These are phyloP conservation scores for Dugesia japonica DNA, from an alignment of 2,888 invertebrate species.

Conservation along the genomic window DNA sequence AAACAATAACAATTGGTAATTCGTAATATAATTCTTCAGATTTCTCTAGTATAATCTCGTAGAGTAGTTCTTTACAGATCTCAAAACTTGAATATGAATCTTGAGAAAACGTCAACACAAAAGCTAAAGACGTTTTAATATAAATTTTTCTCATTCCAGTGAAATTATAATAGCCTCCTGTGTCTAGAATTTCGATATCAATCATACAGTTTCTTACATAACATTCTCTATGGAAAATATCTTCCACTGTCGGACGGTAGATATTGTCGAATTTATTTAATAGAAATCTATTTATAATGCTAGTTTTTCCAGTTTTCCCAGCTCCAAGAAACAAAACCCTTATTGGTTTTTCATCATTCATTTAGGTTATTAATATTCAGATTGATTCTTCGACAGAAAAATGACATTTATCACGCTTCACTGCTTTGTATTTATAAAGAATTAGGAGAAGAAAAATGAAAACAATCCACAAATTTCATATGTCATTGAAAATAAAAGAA, in stretches of 20 bases:
- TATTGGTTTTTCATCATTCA: background rate
- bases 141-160: constrained; percentile 33
- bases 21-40: background rate
- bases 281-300: constrained; percentile 32
- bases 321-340: constrained; percentile 32
- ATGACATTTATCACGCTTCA: background rate
- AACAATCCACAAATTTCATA: background rate
- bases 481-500: background rate
- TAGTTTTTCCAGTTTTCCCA: constrained; percentile 32
- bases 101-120: constrained; percentile 32
- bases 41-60: background rate
- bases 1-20: constrained; percentile 11
- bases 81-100: background rate
- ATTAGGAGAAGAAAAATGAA: background rate
- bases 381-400: background rate
- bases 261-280: constrained; percentile 27
- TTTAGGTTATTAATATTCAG: background rate
- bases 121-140: constrained; percentile 28
- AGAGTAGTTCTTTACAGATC: background rate
- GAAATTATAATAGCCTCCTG: constrained; percentile 32
- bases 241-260: constrained; percentile 33
- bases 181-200: constrained; percentile 30
- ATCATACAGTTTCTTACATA: constrained; percentile 15
- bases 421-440: background rate
- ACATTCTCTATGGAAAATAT: constrained; percentile 21